Evolutionary conservation across 2,888 invertebrate genomes (phyloP), one percentile per base, ranked within the genome.

Genomic region (Harpalus rubripes): DNA sequence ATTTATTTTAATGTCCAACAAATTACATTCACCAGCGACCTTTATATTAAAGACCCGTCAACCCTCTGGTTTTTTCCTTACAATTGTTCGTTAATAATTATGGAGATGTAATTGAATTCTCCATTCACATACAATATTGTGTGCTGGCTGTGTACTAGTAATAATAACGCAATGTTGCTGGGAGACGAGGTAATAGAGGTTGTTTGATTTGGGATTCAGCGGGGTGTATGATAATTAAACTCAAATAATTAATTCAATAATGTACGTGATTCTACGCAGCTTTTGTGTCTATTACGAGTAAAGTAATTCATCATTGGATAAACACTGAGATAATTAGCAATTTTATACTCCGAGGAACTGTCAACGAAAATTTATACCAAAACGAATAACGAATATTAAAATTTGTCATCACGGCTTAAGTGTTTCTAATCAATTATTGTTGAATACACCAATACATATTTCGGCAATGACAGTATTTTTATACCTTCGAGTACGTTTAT

Each of bases 221-320:
- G 63, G 10, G 18, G 22, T 12, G 63, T 63, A 63, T 22, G 22
- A 63, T 63, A 63, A 63, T 63, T 63, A 63, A 63, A 63, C 63
- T 63, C 18, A 63, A 63, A 63, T 63, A 63, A 63, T 63, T 63
- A 63, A 63, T 63, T 63, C 22, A 63, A 63, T 26, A 63, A 63
- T 22, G 22, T 63, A 63, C 22, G 18, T 7, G 18, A 61, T 61
- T 61, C 22, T 12, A 63, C 22, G 26, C 15, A 12, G 44, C 44
- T 52, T 52, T 52, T 52, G 44, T 52, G 12, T 52, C 44, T 52
- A 52, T 52, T 52, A 10, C 44, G 44, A 12, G 10, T 12, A 2
- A 52, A 52, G 44, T 52, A 52, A 52, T 52, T 52, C 44, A 52
- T 52, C 44, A 52, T 52, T 12, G 44, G 44, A 52, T 52, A 52